Percentiles rank a stretch among this genome's conserved stretches.
These are phyloP conservation scores for Poeciliopsis paucimaculata DNA, from an alignment of 2,797 vertebrate species.

Conservation along the genomic window DNA sequence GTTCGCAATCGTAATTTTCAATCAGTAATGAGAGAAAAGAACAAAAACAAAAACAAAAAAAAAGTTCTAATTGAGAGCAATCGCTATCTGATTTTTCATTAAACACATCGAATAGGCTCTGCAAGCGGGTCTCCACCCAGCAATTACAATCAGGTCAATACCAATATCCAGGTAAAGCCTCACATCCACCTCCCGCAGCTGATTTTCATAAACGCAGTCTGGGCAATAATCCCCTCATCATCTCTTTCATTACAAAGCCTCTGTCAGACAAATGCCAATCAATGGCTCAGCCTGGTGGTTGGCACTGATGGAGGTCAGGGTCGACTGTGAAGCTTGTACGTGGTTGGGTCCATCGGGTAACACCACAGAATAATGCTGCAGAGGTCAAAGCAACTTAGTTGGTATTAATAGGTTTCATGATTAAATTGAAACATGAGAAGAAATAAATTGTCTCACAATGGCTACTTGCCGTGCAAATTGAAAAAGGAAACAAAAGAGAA, in stretches of 20 bases:
- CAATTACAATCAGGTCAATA: slow-evolving; percentile 67
- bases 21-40: slow-evolving; percentile 22
- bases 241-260: slow-evolving; percentile 64
- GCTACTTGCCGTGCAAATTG: not conserved
- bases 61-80: slow-evolving; percentile 17
- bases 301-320: slow-evolving; percentile 60
- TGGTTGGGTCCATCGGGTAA: not conserved
- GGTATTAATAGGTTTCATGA: slow-evolving; percentile 19
- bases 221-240: slow-evolving; percentile 72
- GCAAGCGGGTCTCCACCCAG: slow-evolving; percentile 40
- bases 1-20: slow-evolving; percentile 13
- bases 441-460: slow-evolving; percentile 2
- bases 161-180: slow-evolving; percentile 69
- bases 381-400: slow-evolving; percentile 18
- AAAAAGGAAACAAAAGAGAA: not conserved
- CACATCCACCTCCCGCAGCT: slow-evolving; percentile 52
- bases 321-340: slow-evolving; percentile 31
- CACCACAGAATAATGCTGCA: slow-evolving; percentile 27
- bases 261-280: slow-evolving; percentile 70
- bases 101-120: slow-evolving; percentile 44
- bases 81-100: slow-evolving; percentile 49
- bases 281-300: slow-evolving; percentile 52
- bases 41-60: not conserved
- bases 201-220: slow-evolving; percentile 60
- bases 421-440: slow-evolving; percentile 14